Evolutionary conservation across 2,797 vertebrate species (phyloP), one percentile per base, ranked within the genome.

Genomic region (Pempheris klunzingeri): DNA sequence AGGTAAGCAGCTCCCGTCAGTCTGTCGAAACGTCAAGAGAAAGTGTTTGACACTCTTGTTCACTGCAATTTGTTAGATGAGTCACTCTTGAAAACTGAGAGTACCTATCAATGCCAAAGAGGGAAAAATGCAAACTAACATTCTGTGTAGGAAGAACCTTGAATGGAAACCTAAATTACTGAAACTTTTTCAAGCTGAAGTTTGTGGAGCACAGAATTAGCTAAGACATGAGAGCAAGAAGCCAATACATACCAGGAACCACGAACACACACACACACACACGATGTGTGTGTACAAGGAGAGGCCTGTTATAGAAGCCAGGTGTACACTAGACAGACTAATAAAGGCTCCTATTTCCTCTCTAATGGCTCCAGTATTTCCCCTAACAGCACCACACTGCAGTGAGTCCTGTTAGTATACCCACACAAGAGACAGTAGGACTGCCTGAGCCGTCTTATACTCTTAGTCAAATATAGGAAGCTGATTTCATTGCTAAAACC

Each of bases 321-420:
- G 92, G 91, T 94, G 92, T 90, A 90, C 84, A 85, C 81, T 66
- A 90, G 88, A 86, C 93, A 86, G 88, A 82, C 88, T 91, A 90
- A 90, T 93, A 92, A 94, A 92, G 90, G 86, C 84, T 90, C 86
- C 70, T 60, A 79, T 91, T 94, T 93, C 91, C 91, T 90, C 85
- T 70, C 74, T 90, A 93, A 92, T 91, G 89, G 88, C 87, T 87
- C 55, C 84, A 91, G 75, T 70, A 76, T 86, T 91, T 88, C 73
- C 83, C 74, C 79, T 81, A 77, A 70, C 68, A 77, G 85, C 71
- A 69, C 44, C 43, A 47, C 67, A 71, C 59, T 55, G 73, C 81
- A 71, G 50, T 30, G 36, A 77, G 83, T 46, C 63, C 26, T 28
- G 66, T 57, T 77, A 26, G 74, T 32, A 50, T 28, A 84, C 66